Evolutionary conservation across 2,113 vertebrate genomes (phyloP), one percentile per base, ranked within the genome.

Genomic region (Procavia capensis): DNA sequence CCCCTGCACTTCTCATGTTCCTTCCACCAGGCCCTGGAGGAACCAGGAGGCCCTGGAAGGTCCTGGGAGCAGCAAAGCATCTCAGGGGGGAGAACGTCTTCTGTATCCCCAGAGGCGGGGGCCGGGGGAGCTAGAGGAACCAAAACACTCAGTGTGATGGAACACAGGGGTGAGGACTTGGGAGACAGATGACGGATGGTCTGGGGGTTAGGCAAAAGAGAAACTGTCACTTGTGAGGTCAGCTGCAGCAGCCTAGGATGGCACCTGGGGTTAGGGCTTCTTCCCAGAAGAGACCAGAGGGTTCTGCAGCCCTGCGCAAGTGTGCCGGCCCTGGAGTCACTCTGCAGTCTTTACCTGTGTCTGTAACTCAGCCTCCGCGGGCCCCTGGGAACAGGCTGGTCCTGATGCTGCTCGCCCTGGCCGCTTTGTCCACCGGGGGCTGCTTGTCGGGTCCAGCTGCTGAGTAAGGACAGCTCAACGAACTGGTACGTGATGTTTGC

Each of bases 401-500:
- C 19, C 39, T 68, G 4, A 16, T 3, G 5, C 47, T 34, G 27
- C 27, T 1, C 4, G 4, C 27, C 29, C 20, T 6, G 13, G 24
- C 24, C 16, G 36, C 25, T n/a, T 31, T 3, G 14, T 8, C 27
- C 39, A 8, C 0, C 0, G 8, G 29, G 10, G 6, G 5, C 13
- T 29, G n/a, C 54, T 16, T 10, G 41, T 70, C n/a, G 9, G 75
- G 24, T 27, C 36, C 27, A 41, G 57, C 8, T 14, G 1, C 76
- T 14, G 14, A 34, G 61, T 22, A 13, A 75, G 50, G 78, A 17
- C 36, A 34, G 36, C 41, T 31, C 17, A 0, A 13, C 25, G 11
- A 5, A 11, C 0, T 0, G 0, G 8, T 34, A 39, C 39, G 19
- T 1, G n/a, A 3, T 3, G 5, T 13, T 83, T 0, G 0, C 27